These are phyloP conservation scores for Lepisosteus oculatus DNA, from an alignment of 2,113 vertebrate species.

Conservation along the genomic window DNA sequence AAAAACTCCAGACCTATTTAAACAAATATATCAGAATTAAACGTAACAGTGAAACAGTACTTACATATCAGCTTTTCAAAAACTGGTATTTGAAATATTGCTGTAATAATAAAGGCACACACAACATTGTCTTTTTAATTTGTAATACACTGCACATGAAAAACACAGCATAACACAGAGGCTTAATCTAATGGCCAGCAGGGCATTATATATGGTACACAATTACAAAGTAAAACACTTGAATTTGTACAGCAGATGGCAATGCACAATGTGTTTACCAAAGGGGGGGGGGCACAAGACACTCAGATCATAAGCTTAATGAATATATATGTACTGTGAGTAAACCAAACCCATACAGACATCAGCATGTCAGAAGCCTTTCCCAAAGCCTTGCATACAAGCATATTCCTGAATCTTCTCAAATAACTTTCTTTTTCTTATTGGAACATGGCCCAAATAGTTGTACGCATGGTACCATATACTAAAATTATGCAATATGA, in stretches of 20 bases:
- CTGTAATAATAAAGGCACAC: slow-evolving; percentile 1
- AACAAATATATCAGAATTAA: slow-evolving; percentile 19
- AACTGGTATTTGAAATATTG: neutral
- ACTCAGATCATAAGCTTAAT: slow-evolving; percentile 18
- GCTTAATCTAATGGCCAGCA: slow-evolving; percentile 6
- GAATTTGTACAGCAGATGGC: slow-evolving; percentile 34
- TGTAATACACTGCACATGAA: neutral
- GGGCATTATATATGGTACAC: slow-evolving; percentile 12
- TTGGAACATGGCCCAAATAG: too few relatives aligned
- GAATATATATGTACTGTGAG: slow-evolving; percentile 25
- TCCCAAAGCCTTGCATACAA: too few relatives aligned
- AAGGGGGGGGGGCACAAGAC: slow-evolving; percentile 26
- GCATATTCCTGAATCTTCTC: too few relatives aligned
- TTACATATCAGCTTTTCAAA: slow-evolving; percentile 6
- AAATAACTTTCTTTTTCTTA: too few relatives aligned
- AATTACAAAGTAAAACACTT: neutral
- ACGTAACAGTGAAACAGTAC: slow-evolving; percentile 13
- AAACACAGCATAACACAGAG: neutral
- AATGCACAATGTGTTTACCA: slow-evolving; percentile 30
- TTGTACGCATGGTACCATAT: too few relatives aligned
- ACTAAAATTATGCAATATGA: too few relatives aligned
- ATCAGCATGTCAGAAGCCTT: too few relatives aligned
- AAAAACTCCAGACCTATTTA: slow-evolving; percentile 4
- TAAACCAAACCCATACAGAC: slow-evolving; percentile 15
- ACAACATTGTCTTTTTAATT: neutral